Percentiles rank a stretch among this genome's conserved stretches.
Evolutionary conservation across 1,140 invertebrate species (phyloP).

Genomic region (Colletes latitarsis): DNA sequence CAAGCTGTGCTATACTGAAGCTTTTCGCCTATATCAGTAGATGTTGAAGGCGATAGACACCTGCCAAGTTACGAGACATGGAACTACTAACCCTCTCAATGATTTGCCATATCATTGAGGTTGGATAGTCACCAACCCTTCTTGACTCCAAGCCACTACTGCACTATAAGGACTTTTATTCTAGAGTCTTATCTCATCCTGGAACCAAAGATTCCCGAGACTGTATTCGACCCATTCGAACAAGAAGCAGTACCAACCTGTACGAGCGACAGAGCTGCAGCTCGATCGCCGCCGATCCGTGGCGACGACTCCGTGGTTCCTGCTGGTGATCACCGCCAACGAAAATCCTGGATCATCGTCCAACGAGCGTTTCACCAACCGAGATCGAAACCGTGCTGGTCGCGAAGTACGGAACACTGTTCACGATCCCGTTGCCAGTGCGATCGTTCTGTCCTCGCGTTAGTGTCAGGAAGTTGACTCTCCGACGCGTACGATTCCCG

Average conservation of each 20-base stretch:
- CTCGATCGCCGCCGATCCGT: constrained; percentile 1
- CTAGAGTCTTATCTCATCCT: too few relatives aligned
- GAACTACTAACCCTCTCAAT: too few relatives aligned
- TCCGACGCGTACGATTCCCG: constrained; percentile 5
- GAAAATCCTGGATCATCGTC: not conserved
- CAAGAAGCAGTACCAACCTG: constrained; percentile 14
- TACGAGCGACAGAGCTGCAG: not conserved
- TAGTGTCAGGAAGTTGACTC: constrained; percentile 33
- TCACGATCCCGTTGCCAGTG: not conserved
- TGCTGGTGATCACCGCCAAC: not conserved
- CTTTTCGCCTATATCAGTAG: too few relatives aligned
- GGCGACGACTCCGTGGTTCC: constrained; percentile 19
- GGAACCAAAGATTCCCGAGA: too few relatives aligned
- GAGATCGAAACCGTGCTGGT: not conserved
- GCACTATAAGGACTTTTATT: too few relatives aligned
- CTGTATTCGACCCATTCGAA: too few relatives aligned
- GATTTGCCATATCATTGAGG: too few relatives aligned
- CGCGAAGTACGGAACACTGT: not conserved
- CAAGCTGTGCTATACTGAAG: too few relatives aligned
- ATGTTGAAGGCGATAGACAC: too few relatives aligned
- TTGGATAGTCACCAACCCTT: too few relatives aligned
- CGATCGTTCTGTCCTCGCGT: constrained; percentile 16
- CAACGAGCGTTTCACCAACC: not conserved
- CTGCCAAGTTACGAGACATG: too few relatives aligned
- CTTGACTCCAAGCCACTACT: too few relatives aligned